A percentile compares a stretch with the other conserved stretches of the same genome.
Evolutionary conservation across 2,888 invertebrate genomes (phyloP).

Genomic region (Ormyrus nitidulus): DNA sequence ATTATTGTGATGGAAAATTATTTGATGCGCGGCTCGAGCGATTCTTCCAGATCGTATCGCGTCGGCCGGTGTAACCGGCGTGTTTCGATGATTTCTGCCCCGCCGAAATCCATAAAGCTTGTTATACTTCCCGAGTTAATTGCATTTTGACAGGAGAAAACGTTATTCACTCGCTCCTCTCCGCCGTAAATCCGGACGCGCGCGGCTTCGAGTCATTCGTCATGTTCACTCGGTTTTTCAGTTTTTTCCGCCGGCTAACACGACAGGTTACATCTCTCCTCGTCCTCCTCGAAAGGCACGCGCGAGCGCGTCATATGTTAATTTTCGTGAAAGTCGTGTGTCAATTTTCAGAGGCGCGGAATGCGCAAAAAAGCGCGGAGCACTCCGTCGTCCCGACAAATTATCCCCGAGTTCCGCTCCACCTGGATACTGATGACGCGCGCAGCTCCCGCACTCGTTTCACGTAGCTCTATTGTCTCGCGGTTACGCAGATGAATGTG

Average conservation of each 20-base stretch:
- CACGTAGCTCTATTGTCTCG: constrained; percentile 5
- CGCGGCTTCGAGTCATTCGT: neutral
- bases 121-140: neutral
- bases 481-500: neutral
- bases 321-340: constrained; percentile 52
- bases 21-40: no score
- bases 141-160: constrained; percentile 21
- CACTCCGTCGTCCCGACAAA: constrained; percentile 9
- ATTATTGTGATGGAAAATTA: no score
- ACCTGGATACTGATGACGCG: neutral
- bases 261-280: constrained; percentile 26
- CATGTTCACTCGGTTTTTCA: constrained; percentile 10
- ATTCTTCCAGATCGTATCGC: neutral
- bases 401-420: constrained; percentile 13
- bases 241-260: constrained; percentile 24
- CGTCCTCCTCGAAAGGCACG: no score
- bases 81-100: neutral
- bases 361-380: constrained; percentile 7
- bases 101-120: neutral
- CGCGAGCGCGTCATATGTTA: constrained; percentile 19
- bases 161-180: neutral
- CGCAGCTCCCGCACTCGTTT: neutral
- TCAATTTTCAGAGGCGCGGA: constrained; percentile 22
- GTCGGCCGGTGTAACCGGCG: neutral
- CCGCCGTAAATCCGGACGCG: constrained; percentile 2